These are phyloP conservation scores for Achatina immaculata DNA, from an alignment of 1,140 invertebrate genomes.

Conservation along the genomic window DNA sequence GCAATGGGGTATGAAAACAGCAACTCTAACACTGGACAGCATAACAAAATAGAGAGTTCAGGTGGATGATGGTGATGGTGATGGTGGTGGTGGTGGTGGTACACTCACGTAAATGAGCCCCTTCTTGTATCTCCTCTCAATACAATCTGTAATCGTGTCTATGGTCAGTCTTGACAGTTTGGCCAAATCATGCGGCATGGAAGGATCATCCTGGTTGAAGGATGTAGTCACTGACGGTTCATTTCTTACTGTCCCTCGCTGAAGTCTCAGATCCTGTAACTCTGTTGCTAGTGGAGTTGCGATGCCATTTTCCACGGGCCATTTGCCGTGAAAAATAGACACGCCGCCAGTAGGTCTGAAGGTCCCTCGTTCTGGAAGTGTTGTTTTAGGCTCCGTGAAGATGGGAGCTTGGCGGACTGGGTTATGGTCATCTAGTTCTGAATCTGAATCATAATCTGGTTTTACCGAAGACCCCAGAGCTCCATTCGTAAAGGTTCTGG, in stretches of 20 bases:
- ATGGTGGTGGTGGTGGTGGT: too few relatives aligned
- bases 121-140: slow-evolving; percentile 4
- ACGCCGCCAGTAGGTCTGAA: neutral
- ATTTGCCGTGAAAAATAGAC: too few relatives aligned
- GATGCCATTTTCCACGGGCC: too few relatives aligned
- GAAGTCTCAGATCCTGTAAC: neutral
- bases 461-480: neutral
- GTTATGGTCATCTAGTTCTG: neutral
- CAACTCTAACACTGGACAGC: too few relatives aligned
- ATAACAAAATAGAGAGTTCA: too few relatives aligned
- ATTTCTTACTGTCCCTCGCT: neutral
- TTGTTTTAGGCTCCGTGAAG: neutral
- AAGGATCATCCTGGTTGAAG: neutral
- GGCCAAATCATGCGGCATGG: neutral
- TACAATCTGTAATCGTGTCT: slow-evolving; percentile 11
- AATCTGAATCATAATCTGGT: slow-evolving; percentile 7
- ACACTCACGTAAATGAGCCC: slow-evolving; percentile 44
- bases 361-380: neutral
- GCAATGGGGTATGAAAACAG: too few relatives aligned
- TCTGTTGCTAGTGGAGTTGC: too few relatives aligned
- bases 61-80: too few relatives aligned
- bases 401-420: neutral
- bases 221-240: neutral
- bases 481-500: too few relatives aligned
- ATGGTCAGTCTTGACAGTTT: slow-evolving; percentile 4